Base-by-base conservation (phyloP, 2,888 invertebrate species). In the Helobdella robusta region DNA sequence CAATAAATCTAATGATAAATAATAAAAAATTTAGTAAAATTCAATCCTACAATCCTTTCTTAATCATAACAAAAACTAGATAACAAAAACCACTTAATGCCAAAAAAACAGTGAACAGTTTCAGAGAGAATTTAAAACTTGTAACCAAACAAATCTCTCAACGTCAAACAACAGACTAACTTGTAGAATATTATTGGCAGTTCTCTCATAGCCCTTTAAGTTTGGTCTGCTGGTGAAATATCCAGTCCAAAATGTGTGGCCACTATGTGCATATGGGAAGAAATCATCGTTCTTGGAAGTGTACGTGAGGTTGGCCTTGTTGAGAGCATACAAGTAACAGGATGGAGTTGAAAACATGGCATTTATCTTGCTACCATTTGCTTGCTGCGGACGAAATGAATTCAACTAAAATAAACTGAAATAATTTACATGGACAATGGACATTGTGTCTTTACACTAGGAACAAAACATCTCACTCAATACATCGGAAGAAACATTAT, bases 181-280 rank as follows among this genome's bases (percentile, higher is more conserved):
- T 77, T 82, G 82, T 6, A 82, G 72, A 40, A 79, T 73, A 54
- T 75, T 75, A 67, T 79, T 80, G 2, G 79, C 75, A 32, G 74
- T 67, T 44, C 82, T 73, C 32, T 80, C 78, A 72, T 79, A 78
- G 28, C 78, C 75, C 68, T 83, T 83, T 50, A 82, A 74, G 0
- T 80, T 76, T 0, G 82, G 76, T 63, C 82, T 73, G 69, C 81
- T 81, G 28, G 81, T 80, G 73, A 81, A 83, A 73, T 82, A 84
- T 18, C 95, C 97, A 0, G 93, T 91, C 97, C 95, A 98, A 75
- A 86, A 95, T 0, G 89, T 83, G 73, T 91, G 87, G 0, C 86
- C 84, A 75, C 89, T 88, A 64, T 88, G 87, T 0, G 91, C 89
- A 67, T 82, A 81, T 1, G 80, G 80, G 68, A 80, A 79, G 70